Base-by-base conservation (phyloP, 37 sponge, comb jelly and placozoan genomes). In the Petrosia ficiformis region DNA sequence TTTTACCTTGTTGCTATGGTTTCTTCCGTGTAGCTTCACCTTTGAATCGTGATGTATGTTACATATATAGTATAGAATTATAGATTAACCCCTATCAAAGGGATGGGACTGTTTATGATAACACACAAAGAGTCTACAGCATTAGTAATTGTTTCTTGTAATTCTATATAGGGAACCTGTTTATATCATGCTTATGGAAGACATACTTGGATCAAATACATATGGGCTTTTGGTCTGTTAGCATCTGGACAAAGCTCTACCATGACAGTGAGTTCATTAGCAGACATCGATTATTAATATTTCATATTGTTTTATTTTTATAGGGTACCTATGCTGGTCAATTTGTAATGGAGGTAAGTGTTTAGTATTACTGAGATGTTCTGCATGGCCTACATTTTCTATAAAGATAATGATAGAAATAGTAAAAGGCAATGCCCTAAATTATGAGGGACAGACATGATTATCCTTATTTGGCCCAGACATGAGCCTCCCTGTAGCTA, bases 251-350 rank as follows among this genome's bases (percentile, higher is more conserved):
- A 96, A 68, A 93, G 93, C 75, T 93, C 94, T 57, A 96, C 97
- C 38, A 96, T 96, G 97, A 96, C 97, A 43, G 97, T 86, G 39
- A 68, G 84, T 76, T 6, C 29, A 29, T 72, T 22, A 72, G 14
- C 3, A 72, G 41, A 14, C 25, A 4, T n/a, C 10, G 14, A 8
- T 57, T 74, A 35, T 19, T 14, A 35, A 31, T 42, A 72, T 39
- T 42, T 10, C 35, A 14, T 26, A 56, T 34, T 6, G 2, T 54
- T 2, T 24, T 35, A 59, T 16, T 42, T 42, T n/a, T 74, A 5
- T 64, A 86, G 86, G 97, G 97, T n/a, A 97, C 97, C 1, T 97
- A 97, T 78, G 95, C 97, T 60, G 97, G 97, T 19, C 97, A 97
- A 69, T 97, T 97, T 90, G 97, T 90, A 16, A 97, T 97, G 97